A percentile compares a stretch with the other conserved stretches of the same genome.
phyloP scores from a whole-genome alignment of 2,888 invertebrate genomes.

The Platypus cylindrus region DNA sequence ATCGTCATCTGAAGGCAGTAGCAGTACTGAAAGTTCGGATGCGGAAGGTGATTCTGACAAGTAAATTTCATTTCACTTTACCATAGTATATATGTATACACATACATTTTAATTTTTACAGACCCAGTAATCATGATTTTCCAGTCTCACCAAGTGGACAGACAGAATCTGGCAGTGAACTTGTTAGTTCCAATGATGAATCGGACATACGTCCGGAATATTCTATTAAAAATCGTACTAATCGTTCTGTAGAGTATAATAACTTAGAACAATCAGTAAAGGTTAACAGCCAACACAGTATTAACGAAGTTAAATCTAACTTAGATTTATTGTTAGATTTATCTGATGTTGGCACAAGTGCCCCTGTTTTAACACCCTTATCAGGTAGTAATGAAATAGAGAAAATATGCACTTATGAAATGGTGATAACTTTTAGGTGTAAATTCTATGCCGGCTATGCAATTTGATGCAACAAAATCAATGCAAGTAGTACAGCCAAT shows the following conservation, averaged over 20 bases:
- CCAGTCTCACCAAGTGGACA: conserved; percentile 18
- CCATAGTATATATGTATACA: background rate
- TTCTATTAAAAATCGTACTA: conserved; percentile 6
- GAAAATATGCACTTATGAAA: background rate
- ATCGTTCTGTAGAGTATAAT: conserved; percentile 10
- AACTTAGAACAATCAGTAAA: conserved; percentile 7
- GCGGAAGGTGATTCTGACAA: conserved; percentile 20
- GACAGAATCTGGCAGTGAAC: conserved; percentile 17
- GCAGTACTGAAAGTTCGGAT: conserved; percentile 17
- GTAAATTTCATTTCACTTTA: conserved; percentile 8
- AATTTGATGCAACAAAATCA: conserved; percentile 22
- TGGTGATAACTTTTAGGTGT: conserved; percentile 41
- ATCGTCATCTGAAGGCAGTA: conserved; percentile 21
- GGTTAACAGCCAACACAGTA: conserved; percentile 4
- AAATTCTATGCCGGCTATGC: conserved; percentile 51
- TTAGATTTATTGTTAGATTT: conserved; percentile 74
- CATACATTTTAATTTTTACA: background rate
- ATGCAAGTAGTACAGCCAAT: conserved; percentile 49
- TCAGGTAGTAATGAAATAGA: conserved; percentile 26
- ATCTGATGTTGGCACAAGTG: conserved; percentile 54
- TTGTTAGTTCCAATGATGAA: conserved; percentile 11
- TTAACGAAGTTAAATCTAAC: conserved; percentile 43
- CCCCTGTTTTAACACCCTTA: conserved; percentile 73
- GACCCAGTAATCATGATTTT: conserved; percentile 2
- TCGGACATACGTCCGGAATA: too few relatives aligned